Base-by-base conservation (phyloP, 2,113 vertebrate genomes). In the Columba livia region DNA sequence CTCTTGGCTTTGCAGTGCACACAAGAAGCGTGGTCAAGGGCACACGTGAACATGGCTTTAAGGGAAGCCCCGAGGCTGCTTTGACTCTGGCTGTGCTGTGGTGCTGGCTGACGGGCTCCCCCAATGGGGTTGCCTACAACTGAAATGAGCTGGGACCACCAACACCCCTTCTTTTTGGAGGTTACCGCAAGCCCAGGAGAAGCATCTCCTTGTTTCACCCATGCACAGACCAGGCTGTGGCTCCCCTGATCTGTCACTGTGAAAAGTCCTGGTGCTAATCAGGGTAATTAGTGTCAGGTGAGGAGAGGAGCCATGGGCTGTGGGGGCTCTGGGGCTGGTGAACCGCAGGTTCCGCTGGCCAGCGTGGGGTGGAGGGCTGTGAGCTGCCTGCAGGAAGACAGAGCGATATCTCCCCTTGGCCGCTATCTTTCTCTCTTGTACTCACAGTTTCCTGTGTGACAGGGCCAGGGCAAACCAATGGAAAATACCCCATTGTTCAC, bases 1-100 rank as follows among this genome's bases (percentile, higher is more conserved):
- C 23, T 0, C 32, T 28, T 0, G 1, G 53, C 9, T 77, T 42
- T 42, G 40, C 0, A 1, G 25, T 3, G 1, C 6, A 3, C 19
- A 0, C 1, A 17, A 51, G 47, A 42, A 62, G 42, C 0, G 3
- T 26, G 57, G 29, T 31, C n/a, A 9, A 2, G 4, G 53, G 34
- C 42, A 58, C 64, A 26, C 5, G 16, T 60, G 31, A 15, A 40
- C 13, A 3, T 0, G 12, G n/a, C 2, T 87, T 89, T 60, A 44
- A 51, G 40, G 38, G 69, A 47, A 70, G 23, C 11, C n/a, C 34
- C 6, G 54, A 65, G 25, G 36, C 12, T 69, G 24, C 34, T 28
- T 48, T 25, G 60, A 21, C 42, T 28, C 48, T 2, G 1, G 31
- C 60, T 40, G 36, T 74, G 77, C 17, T 12, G 4, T 0, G 0